A percentile compares a stretch with the other conserved stretches of the same genome.
phyloP scores from a whole-genome alignment of 2,888 invertebrate species.

The Drosophila algonquin region DNA sequence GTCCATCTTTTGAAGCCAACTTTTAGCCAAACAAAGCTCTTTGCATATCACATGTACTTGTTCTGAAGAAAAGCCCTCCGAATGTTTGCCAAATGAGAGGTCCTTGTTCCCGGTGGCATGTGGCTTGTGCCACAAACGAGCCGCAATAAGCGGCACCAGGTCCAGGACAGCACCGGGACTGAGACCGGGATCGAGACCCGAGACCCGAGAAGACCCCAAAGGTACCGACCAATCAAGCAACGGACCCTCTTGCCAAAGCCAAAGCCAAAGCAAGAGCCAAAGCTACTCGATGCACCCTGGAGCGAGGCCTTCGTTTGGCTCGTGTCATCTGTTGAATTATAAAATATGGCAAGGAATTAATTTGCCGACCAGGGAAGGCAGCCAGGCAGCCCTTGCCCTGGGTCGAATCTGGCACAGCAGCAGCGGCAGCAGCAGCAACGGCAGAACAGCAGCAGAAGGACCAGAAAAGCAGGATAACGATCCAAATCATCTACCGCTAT shows the following conservation, averaged over 20 bases:
- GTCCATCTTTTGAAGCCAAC: not conserved
- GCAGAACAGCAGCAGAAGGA: constrained; percentile 31
- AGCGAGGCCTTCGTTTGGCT: constrained; percentile 57
- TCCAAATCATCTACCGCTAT: constrained; percentile 72
- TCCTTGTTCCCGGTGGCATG: constrained; percentile 58
- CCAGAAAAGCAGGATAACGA: constrained; percentile 67
- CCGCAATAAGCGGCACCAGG: constrained; percentile 49
- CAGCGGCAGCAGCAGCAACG: constrained; percentile 55
- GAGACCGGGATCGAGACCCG: constrained; percentile 22
- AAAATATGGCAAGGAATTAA: constrained; percentile 81
- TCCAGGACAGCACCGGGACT: constrained; percentile 9
- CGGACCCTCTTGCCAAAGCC: constrained; percentile 47
- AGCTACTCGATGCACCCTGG: constrained; percentile 35
- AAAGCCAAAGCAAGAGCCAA: not conserved
- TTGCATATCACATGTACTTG: not conserved
- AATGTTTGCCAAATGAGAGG: constrained; percentile 18
- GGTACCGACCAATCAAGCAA: constrained; percentile 35
- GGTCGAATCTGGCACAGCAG: constrained; percentile 74
- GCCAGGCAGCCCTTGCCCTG: constrained; percentile 56
- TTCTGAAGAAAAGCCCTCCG: not conserved
- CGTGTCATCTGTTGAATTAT: constrained; percentile 81
- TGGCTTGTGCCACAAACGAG: constrained; percentile 77
- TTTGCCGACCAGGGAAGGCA: constrained; percentile 56
- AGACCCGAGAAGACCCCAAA: constrained; percentile 31
- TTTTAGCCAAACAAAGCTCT: not conserved